Evolutionary conservation across 2,888 invertebrate species (phyloP).

Genomic region (Athrips mouffetella): DNA sequence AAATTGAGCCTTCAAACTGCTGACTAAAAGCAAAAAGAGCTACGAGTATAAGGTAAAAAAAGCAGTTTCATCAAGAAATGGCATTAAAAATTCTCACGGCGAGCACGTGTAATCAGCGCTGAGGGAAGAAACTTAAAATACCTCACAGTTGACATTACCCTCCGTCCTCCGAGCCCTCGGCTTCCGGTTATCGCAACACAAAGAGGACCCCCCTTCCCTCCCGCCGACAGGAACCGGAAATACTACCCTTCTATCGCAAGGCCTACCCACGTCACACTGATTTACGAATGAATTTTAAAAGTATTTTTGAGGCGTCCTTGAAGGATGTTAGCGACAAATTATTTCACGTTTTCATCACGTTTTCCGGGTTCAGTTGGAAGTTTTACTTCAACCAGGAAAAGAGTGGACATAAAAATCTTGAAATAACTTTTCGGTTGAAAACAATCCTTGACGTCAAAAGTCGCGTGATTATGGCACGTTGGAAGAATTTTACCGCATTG

Average conservation of each 20-base stretch:
- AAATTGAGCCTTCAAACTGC: constrained; percentile 4
- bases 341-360: constrained; percentile 14
- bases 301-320: constrained; percentile 55
- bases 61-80: constrained; percentile 20
- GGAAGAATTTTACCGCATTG: not conserved
- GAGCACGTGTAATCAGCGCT: constrained; percentile 57
- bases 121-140: constrained; percentile 68
- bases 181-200: constrained; percentile 78
- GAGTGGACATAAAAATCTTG: not conserved
- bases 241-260: constrained; percentile 77
- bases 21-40: not conserved
- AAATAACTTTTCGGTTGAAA: not conserved
- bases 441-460: not conserved
- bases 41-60: constrained; percentile 2
- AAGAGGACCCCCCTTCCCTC: constrained; percentile 55
- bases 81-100: constrained; percentile 35
- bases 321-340: constrained; percentile 48
- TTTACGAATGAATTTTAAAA: constrained; percentile 47
- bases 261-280: constrained; percentile 65
- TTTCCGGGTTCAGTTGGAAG: not conserved
- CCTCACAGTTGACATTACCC: constrained; percentile 74
- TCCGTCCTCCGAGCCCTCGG: constrained; percentile 70
- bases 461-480: constrained; percentile 13
- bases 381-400: not conserved
- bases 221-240: constrained; percentile 65